phyloP scores from a whole-genome alignment of 2,797 vertebrate genomes.

The Coracias cyanogaster region DNA sequence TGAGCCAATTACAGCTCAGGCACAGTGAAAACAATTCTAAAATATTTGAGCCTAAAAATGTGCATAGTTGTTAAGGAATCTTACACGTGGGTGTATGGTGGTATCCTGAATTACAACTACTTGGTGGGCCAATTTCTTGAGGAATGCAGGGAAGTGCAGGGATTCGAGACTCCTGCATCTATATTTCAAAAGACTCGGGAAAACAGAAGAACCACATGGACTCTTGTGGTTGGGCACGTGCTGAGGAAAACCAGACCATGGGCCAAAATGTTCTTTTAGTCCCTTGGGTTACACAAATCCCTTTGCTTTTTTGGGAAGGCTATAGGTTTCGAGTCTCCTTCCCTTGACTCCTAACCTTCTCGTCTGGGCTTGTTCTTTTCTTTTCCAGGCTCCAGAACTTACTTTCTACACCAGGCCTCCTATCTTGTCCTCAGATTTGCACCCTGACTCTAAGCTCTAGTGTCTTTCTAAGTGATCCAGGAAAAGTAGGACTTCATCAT shows the following conservation, averaged over 20 bases:
- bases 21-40: constrained; percentile 68
- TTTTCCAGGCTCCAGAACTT: neutral
- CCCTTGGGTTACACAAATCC: constrained; percentile 44
- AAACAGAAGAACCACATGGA: constrained; percentile 44
- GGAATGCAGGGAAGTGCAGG: constrained; percentile 51
- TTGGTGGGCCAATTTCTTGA: constrained; percentile 64
- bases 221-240: constrained; percentile 63
- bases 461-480: neutral
- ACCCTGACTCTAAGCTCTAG: neutral
- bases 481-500: neutral
- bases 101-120: constrained; percentile 70
- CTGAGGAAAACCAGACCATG: constrained; percentile 40
- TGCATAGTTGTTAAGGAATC: constrained; percentile 72
- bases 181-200: constrained; percentile 40
- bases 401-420: neutral
- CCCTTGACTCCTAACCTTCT: neutral
- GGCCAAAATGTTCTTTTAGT: constrained; percentile 62
- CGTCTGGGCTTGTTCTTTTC: neutral
- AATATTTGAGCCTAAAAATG: constrained; percentile 67
- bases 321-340: neutral
- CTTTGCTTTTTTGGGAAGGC: neutral
- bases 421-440: neutral
- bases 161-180: constrained; percentile 16
- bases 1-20: constrained; percentile 64
- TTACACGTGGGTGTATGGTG: constrained; percentile 62